Conservation (phyloP, 2,113 vertebrate genomes). For the Casuarius casuarius region DNA sequence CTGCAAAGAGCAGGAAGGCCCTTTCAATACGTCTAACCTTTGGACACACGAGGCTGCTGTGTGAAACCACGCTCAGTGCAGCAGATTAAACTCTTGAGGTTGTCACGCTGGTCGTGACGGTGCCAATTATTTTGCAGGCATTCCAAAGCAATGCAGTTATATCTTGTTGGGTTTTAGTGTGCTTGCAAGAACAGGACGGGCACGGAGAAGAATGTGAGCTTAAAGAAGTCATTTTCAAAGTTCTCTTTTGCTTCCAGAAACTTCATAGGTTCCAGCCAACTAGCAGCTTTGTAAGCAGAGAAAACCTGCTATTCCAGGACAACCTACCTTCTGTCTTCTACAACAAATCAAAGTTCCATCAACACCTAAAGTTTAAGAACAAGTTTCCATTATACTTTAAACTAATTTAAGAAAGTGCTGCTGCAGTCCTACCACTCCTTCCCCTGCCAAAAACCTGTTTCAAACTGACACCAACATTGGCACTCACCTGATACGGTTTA, state of each 20-base stretch:
- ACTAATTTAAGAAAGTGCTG: not conserved
- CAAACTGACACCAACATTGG: rapidly evolving
- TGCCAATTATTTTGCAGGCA: rapidly evolving
- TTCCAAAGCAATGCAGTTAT: not conserved
- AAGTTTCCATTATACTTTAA: not conserved
- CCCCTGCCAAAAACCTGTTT: not conserved
- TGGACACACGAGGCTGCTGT: not conserved
- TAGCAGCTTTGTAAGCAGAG: not conserved
- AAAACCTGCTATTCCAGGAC: not conserved
- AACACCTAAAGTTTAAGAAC: not conserved
- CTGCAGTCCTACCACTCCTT: not conserved
- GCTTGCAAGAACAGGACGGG: not conserved
- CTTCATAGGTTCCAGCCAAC: not conserved
- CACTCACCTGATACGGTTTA: not conserved
- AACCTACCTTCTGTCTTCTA: not conserved
- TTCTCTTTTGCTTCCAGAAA: not conserved
- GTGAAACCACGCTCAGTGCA: not conserved
- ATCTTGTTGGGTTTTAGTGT: not conserved
- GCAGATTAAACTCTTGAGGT: rapidly evolving
- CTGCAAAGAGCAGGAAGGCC: not conserved
- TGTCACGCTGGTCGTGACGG: rapidly evolving
- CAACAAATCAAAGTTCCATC: not conserved
- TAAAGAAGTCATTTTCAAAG: not conserved
- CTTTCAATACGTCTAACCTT: not conserved
- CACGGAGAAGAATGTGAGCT: not conserved